These are phyloP conservation scores for Leptobrachium leishanense DNA, from an alignment of 2,113 vertebrate genomes.

Conservation along the genomic window DNA sequence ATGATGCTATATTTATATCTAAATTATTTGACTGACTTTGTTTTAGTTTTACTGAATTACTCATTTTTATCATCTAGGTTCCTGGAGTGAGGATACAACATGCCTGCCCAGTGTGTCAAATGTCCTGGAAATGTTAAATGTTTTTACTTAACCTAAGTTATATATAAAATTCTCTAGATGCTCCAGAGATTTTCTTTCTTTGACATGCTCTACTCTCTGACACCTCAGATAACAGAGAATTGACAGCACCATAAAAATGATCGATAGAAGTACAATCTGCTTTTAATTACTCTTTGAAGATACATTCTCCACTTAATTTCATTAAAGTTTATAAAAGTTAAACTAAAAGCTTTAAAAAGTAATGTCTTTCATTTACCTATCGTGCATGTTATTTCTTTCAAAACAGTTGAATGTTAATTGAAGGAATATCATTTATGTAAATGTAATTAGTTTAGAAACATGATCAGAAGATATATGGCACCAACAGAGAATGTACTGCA, in stretches of 20 bases:
- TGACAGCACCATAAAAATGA: not conserved
- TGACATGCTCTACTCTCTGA: not conserved
- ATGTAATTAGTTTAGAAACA: conserved; percentile 97
- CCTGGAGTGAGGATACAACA: too few relatives aligned
- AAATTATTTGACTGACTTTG: too few relatives aligned
- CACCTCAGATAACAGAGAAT: not conserved
- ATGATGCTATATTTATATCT: too few relatives aligned
- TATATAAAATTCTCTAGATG: not conserved
- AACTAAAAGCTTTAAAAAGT: not conserved
- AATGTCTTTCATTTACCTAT: not conserved
- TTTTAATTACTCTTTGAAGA: conserved; percentile 4
- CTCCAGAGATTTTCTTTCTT: not conserved
- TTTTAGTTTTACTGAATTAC: too few relatives aligned
- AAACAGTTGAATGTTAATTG: conserved; percentile 75
- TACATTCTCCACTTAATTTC: not conserved
- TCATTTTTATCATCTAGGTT: too few relatives aligned
- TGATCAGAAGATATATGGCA: conserved; percentile 82
- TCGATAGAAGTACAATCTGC: not conserved
- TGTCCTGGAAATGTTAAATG: not conserved
- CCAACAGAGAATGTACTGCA: conserved; percentile 93
- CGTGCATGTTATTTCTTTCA: not conserved
- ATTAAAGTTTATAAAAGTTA: not conserved
- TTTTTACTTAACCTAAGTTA: not conserved
- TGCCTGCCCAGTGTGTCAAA: not conserved
- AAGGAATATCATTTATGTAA: conserved; percentile 98